Evolutionary conservation across 1,140 invertebrate species (phyloP), one percentile per base, ranked within the genome.

Genomic region (Alviniconcha marisindica): DNA sequence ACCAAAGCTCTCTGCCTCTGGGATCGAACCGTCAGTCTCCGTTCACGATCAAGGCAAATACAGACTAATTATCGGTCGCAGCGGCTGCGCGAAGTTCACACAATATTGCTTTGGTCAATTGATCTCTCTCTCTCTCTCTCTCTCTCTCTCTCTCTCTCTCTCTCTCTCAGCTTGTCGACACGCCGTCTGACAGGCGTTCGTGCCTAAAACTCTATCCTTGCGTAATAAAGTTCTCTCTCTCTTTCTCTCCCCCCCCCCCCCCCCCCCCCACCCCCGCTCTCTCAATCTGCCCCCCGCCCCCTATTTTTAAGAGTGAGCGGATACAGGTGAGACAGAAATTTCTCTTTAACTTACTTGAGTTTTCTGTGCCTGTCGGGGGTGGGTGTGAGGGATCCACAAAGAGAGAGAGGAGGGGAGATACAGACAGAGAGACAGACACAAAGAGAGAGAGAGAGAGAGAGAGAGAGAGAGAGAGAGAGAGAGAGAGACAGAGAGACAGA

Each of bases 391-490:
- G n/a, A n/a, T n/a, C n/a, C n/a, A n/a, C 69, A 38, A 4, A 73
- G 21, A 36, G 10, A 73, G 38, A 40, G 10, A 73, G 31, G 31
- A 7, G 60, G 60, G 36, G 10, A 76, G 73, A 76, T 2, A 76
- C 38, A 51, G 24, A 76, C 18, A 76, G 40, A 76, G 73, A 44
- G 40, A 76, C 14, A 44, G 44, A 76, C 14, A 76, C 7, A 51
- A 14, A 76, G 44, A 28, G 10, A n/a, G 38, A 76, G 21, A 51
- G 74, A 51, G 18, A 77, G 44, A 77, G 18, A 51, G 44, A 77
- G 1, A 77, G 44, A 44, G 1, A 48, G 18, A 48, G 40, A 83
- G 40, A 48, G 77, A 83, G 28, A 77, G 60, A 71, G 31, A 63
- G 15, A 76, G 40, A 66, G 36, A 83, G 21, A 40, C 2, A 76